phyloP scores from a whole-genome alignment of 2,113 vertebrate species.

The Caranx melampygus region DNA sequence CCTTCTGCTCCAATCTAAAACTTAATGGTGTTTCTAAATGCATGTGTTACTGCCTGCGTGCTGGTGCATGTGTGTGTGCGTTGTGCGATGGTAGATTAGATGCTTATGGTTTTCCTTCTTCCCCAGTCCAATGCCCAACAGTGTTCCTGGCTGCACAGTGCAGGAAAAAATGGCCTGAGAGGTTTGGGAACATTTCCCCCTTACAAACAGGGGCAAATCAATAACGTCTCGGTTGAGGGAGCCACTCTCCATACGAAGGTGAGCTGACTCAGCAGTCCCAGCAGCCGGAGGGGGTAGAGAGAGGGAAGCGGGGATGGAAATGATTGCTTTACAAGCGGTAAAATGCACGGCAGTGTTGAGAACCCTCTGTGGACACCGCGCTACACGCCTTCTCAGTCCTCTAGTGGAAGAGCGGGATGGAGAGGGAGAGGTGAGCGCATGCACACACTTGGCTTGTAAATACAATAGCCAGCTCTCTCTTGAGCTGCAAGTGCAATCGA shows the following conservation, averaged over 20 bases:
- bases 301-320: constrained; percentile 65
- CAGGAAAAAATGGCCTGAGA: constrained; percentile 71
- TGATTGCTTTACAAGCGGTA: constrained; percentile 80
- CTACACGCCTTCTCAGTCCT: constrained; percentile 62
- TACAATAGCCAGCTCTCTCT: constrained; percentile 42
- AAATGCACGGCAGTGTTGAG: constrained; percentile 66
- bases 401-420: constrained; percentile 28
- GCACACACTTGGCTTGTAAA: constrained; percentile 34
- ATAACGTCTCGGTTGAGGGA: constrained; percentile 79
- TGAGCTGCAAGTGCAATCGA: constrained; percentile 23
- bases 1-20: background rate
- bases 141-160: constrained; percentile 49
- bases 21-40: background rate
- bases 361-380: constrained; percentile 64
- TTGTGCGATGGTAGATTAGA: background rate
- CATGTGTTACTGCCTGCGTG: background rate
- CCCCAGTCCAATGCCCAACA: constrained; percentile 36
- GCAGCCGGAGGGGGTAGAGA: constrained; percentile 24
- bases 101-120: constrained; percentile 30
- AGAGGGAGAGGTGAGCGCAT: constrained; percentile 20
- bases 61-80: background rate
- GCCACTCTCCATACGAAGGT: constrained; percentile 76
- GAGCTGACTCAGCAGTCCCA: constrained; percentile 78
- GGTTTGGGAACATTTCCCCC: constrained; percentile 79
- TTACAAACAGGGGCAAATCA: constrained; percentile 81